Base-by-base conservation (phyloP, 37 sponge, comb jelly and placozoan genomes). In the Geodia barretti region DNA sequence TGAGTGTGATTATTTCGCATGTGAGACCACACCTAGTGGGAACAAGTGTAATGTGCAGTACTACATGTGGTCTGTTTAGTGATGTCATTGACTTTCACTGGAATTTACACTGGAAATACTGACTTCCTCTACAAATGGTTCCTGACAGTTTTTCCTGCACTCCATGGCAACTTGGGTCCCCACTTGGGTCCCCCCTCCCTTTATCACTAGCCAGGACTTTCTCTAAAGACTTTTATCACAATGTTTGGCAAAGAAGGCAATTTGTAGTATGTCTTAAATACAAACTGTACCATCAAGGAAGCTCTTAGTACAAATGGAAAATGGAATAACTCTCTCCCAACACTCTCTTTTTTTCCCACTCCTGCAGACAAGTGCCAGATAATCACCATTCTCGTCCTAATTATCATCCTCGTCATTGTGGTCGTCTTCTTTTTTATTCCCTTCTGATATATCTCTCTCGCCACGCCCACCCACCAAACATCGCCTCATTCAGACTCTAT, bases 341-440 rank as follows among this genome's bases (percentile, higher is more conserved):
- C 62, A 43, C 65, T 28, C 66, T 60, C 58, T 40, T 79, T 62
- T 72, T 31, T 66, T 38, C 35, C 60, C 42, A 58, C 21, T 82
- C n/a, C n/a, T n/a, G 37, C 91, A 94, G 95, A 87, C 43, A 90
- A 87, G 60, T 86, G 89, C 70, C 95, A 94, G 58, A 60, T 85
- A 0, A 70, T 83, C 67, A 79, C 82, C 40, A 95, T 95, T 24
- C 26, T 95, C 0, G 62, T 82, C 7, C 88, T 95, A 25, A 70
- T 95, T 25, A 2, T 95, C 30, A 25, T 91, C 19, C 32, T 95
- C 0, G 61, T 95, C 19, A 54, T 91, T 24, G 78, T 95, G 19
- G 74, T 95, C 17, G 54, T 85, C 0, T 78, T 88, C 36, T 95
- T 95, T 68, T 72, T 88, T 40, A 85, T 92, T 61, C 92, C 92